Evolutionary conservation across 2,797 vertebrate species (phyloP), one percentile per base, ranked within the genome.

Genomic region (Helostoma temminkii): DNA sequence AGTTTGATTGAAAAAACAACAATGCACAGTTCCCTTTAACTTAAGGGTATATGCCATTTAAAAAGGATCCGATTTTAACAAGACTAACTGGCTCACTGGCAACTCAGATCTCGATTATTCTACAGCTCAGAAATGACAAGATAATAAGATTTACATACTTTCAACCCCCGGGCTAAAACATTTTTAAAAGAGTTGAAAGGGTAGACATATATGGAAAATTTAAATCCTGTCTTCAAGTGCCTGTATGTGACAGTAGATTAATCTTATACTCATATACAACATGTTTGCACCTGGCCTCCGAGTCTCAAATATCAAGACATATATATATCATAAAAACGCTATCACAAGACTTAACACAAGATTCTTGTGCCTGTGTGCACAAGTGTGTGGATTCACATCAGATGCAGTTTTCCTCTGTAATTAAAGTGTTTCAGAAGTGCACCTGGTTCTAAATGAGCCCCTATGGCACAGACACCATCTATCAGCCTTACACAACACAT

Each of bases 391-490:
- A 83, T 74, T 81, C 62, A 80, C 70, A 74, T 89, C 81, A 91
- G 89, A 91, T 92, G 89, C 91, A 88, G 89, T 88, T 86, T 82
- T 67, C 39, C 79, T 74, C 80, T 83, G 81, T 90, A 87, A 91
- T 91, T 92, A 90, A 73, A 73, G 71, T 72, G 78, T 87, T 86
- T 91, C 78, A 88, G 84, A 91, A 89, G 65, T 68, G 82, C 90
- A 93, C 90, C 91, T 92, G 90, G 89, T 80, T 84, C 71, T 89
- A 74, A 89, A 90, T 82, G 72, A 82, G 67, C 83, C 81, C 84
- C 77, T 74, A 81, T 88, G 85, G 74, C 80, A 58, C 73, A 84
- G 79, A 83, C 70, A 45, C 58, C 80, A 81, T 89, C 88, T 84
- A 89, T 90, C 81, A 84, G 79, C 71, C 63, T 84, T 77, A 60